A percentile compares a stretch with the other conserved stretches of the same genome.
Evolutionary conservation across 2,888 invertebrate species (phyloP).

Genomic region (Spisula subtruncata): DNA sequence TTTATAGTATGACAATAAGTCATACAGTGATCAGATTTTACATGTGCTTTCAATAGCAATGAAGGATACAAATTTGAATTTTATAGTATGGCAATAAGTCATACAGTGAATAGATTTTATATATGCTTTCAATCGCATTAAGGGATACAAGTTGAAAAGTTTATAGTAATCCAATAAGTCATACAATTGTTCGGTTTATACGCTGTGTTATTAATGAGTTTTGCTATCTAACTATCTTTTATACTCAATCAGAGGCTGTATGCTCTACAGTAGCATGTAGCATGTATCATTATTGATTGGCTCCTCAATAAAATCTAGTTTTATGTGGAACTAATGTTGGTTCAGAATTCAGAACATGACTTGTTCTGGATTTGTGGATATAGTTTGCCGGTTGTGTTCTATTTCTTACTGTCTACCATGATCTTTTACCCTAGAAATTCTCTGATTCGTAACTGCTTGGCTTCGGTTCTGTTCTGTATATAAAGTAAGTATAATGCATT

Average conservation of each 20-base stretch:
- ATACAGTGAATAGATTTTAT: too few species aligned
- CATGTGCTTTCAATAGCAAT: too few species aligned
- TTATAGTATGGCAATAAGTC: too few species aligned
- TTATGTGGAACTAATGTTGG: conserved; percentile 21
- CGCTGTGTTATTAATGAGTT: too few species aligned
- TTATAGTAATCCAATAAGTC: too few species aligned
- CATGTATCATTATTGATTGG: conserved; percentile 4
- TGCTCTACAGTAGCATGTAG: background rate
- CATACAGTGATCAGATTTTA: too few species aligned
- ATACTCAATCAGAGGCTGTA: background rate
- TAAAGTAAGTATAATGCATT: conserved; percentile 8
- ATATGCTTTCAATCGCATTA: too few species aligned
- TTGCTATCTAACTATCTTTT: background rate
- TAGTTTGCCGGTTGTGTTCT: background rate
- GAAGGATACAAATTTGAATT: too few species aligned
- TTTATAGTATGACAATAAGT: too few species aligned
- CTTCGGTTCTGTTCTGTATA: background rate
- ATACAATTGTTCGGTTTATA: too few species aligned
- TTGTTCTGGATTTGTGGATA: background rate
- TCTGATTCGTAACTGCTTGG: background rate
- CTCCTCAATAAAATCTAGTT: background rate
- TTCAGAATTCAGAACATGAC: conserved; percentile 2
- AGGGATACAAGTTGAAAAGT: too few species aligned
- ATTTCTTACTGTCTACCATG: background rate
- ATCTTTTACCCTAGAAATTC: background rate